Percentiles rank a stretch among this genome's conserved stretches.
These are phyloP conservation scores for Motacilla tschutschensis DNA, from an alignment of 2,113 vertebrate species.

Conservation along the genomic window DNA sequence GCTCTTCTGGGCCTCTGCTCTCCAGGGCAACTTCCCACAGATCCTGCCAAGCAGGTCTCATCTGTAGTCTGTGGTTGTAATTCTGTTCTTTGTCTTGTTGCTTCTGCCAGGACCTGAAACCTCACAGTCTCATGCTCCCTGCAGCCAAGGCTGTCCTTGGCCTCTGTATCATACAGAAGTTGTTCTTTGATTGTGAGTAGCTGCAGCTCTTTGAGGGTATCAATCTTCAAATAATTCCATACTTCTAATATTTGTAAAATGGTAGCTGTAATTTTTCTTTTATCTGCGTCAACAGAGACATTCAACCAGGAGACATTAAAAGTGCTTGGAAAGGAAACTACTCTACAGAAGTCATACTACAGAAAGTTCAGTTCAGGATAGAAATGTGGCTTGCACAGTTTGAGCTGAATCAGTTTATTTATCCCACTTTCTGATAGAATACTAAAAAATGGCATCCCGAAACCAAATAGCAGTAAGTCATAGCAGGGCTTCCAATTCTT, in stretches of 20 bases:
- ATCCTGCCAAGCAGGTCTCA: slow-evolving; percentile 30
- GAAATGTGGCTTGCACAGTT: neutral
- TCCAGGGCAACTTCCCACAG: slow-evolving; percentile 44
- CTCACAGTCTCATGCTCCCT: neutral
- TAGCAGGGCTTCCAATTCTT: neutral
- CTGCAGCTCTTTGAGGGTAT: neutral
- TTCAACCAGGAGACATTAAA: neutral
- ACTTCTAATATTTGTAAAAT: neutral
- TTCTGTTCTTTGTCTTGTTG: slow-evolving; percentile 9
- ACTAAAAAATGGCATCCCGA: neutral
- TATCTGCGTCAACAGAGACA: neutral
- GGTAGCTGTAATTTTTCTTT: neutral
- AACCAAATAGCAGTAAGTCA: neutral
- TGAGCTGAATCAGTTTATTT: neutral
- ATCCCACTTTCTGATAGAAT: neutral
- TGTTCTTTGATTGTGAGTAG: neutral
- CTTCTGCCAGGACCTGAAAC: slow-evolving; percentile 20
- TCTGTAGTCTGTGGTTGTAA: neutral
- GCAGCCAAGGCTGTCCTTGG: neutral
- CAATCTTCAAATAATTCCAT: neutral
- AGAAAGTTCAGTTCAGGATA: neutral
- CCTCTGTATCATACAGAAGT: neutral
- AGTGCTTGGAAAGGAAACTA: neutral
- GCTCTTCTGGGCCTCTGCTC: neutral
- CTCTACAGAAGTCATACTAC: neutral